Percentiles rank a stretch among this genome's conserved stretches.
Conservation (phyloP, 1,140 invertebrate species). For the Zaprionus kolodkinae region DNA sequence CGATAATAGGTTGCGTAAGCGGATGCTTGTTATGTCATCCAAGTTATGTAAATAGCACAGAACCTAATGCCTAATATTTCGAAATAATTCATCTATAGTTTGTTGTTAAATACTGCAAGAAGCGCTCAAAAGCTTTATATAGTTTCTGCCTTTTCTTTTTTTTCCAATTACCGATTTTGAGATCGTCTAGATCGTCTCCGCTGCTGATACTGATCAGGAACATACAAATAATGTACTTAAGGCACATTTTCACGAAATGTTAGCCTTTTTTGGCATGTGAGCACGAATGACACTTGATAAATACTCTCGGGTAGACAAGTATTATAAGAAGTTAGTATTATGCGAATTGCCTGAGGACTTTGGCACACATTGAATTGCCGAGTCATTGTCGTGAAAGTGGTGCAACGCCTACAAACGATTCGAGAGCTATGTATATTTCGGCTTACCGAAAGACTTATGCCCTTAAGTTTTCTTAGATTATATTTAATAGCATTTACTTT, state of each 20-base stretch:
- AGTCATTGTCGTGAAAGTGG: slow-evolving; percentile 10
- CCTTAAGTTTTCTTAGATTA: too few relatives aligned
- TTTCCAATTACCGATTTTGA: too few relatives aligned
- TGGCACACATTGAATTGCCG: slow-evolving; percentile 19
- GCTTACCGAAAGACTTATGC: too few relatives aligned
- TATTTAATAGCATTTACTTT: too few relatives aligned
- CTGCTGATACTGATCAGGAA: too few relatives aligned
- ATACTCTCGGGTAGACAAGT: slow-evolving; percentile 23
- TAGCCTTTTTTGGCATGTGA: slow-evolving; percentile 14
- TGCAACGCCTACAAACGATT: slow-evolving; percentile 3
- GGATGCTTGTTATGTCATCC: slow-evolving; percentile 47
- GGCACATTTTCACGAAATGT: slow-evolving; percentile 10
- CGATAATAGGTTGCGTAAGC: slow-evolving; percentile 54
- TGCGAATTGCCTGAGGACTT: slow-evolving; percentile 19
- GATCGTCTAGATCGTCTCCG: too few relatives aligned
- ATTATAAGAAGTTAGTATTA: slow-evolving; percentile 20
- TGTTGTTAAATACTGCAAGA: not conserved
- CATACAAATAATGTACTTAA: too few relatives aligned
- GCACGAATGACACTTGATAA: slow-evolving; percentile 44
- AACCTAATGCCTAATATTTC: slow-evolving; percentile 39
- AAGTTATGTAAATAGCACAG: slow-evolving; percentile 33
- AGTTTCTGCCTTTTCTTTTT: too few relatives aligned
- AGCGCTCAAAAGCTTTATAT: not conserved
- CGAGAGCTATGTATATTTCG: not conserved
- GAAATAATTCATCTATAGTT: not conserved